A percentile compares a stretch with the other conserved stretches of the same genome.
phyloP scores from a whole-genome alignment of 1,140 invertebrate genomes.

The Philotrypesis tridentata region DNA sequence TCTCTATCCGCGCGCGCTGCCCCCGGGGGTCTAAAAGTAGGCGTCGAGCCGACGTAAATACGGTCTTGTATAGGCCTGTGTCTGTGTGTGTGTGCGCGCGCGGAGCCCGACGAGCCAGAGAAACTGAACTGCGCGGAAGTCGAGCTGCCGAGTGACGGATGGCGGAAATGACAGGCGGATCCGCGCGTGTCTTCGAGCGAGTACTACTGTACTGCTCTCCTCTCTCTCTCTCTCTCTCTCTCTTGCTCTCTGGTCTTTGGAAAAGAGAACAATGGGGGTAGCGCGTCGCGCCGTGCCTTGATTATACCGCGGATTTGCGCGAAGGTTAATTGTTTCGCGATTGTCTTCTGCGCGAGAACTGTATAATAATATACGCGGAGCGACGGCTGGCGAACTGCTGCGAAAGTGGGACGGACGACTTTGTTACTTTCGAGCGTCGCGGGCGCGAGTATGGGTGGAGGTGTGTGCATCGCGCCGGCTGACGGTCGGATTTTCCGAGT shows the following conservation, averaged over 20 bases:
- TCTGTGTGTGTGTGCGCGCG: not conserved
- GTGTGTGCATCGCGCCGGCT: too few species aligned
- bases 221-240: too few species aligned
- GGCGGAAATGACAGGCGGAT: constrained; percentile 31
- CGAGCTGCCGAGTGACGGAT: constrained; percentile 6
- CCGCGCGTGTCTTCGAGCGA: not conserved
- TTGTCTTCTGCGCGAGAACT: too few species aligned
- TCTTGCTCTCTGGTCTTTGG: too few species aligned
- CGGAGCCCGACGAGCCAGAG: too few species aligned
- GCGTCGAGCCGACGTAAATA: constrained; percentile 37
- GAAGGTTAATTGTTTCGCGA: not conserved
- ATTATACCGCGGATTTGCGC: not conserved
- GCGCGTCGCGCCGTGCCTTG: not conserved
- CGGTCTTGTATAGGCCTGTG: not conserved
- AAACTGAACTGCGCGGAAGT: not conserved
- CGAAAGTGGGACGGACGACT: too few species aligned
- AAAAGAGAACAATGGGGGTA: not conserved
- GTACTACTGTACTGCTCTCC: not conserved
- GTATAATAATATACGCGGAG: too few species aligned
- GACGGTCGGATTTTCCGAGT: too few species aligned
- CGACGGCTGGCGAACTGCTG: too few species aligned
- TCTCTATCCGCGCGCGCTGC: not conserved
- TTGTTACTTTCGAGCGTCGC: too few species aligned
- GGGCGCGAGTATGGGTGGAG: too few species aligned
- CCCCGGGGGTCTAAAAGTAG: constrained; percentile 42